phyloP scores from a whole-genome alignment of 2,888 invertebrate species.

The Volucella inanis region DNA sequence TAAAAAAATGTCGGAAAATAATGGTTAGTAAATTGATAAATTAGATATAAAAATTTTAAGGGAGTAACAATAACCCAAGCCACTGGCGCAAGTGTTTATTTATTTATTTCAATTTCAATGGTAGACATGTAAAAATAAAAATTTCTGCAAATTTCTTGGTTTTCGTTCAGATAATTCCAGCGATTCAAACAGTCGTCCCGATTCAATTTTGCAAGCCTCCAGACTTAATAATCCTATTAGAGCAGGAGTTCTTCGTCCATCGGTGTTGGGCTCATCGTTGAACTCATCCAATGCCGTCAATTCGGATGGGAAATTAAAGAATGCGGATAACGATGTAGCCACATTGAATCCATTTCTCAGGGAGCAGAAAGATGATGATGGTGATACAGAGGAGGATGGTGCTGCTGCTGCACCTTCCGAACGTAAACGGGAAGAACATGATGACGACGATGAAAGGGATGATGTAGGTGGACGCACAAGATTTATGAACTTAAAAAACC shows the following conservation, averaged over 20 bases:
- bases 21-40: constrained; percentile 78
- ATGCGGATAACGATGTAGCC: constrained; percentile 61
- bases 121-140: constrained; percentile 7
- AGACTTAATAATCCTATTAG: constrained; percentile 77
- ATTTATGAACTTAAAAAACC: not conserved
- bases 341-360: constrained; percentile 80
- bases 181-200: constrained; percentile 80
- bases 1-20: constrained; percentile 81
- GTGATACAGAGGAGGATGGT: constrained; percentile 66
- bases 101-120: not conserved
- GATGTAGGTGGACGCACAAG: constrained; percentile 75
- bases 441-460: constrained; percentile 77
- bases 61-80: no score
- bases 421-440: constrained; percentile 58
- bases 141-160: constrained; percentile 40
- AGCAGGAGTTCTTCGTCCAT: constrained; percentile 80
- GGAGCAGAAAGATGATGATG: constrained; percentile 78
- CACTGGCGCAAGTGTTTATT: not conserved
- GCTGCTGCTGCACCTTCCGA: constrained; percentile 64
- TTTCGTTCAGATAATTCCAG: constrained; percentile 80
- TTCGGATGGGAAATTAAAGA: constrained; percentile 75
- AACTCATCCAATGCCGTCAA: constrained; percentile 76
- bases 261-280: constrained; percentile 79
- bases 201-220: constrained; percentile 79
- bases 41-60: not conserved